phyloP scores from a whole-genome alignment of 30 jellyfish, hydroid and myxozoan species.

The Aurelia aurita complex sp. Pacific region DNA sequence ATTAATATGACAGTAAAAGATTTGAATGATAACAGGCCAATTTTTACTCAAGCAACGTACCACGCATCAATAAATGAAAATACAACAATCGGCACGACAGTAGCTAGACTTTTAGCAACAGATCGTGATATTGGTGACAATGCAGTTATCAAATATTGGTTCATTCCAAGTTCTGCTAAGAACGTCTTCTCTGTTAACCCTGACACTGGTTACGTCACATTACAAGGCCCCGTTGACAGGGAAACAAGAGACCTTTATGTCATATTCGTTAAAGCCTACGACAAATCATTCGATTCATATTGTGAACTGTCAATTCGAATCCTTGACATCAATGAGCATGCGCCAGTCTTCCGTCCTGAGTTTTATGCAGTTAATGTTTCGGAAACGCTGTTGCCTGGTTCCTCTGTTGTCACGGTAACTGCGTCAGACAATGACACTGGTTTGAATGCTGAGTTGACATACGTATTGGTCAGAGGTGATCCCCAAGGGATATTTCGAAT shows the following conservation, averaged over 20 bases:
- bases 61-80: constrained; percentile 63
- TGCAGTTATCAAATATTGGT: constrained; percentile 61
- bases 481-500: constrained; percentile 64
- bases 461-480: constrained; percentile 67
- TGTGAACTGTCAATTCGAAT: constrained; percentile 60
- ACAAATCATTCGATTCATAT: constrained; percentile 52
- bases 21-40: constrained; percentile 84
- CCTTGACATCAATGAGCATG: constrained; percentile 78
- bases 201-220: constrained; percentile 70
- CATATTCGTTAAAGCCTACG: constrained; percentile 72
- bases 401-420: constrained; percentile 47
- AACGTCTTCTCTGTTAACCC: constrained; percentile 62
- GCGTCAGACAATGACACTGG: constrained; percentile 91
- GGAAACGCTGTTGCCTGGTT: constrained; percentile 74
- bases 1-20: constrained; percentile 73
- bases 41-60: constrained; percentile 60
- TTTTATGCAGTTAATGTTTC: constrained; percentile 64
- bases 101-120: constrained; percentile 70
- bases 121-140: constrained; percentile 82
- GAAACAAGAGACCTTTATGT: constrained; percentile 73
- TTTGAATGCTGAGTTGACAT: constrained; percentile 63
- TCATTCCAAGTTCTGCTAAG: constrained; percentile 82
- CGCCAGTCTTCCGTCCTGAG: constrained; percentile 71
- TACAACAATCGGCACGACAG: constrained; percentile 67
- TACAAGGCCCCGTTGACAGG: constrained; percentile 66